These are phyloP conservation scores for Brachyhypopomus gauderio DNA, from an alignment of 2,113 vertebrate genomes.

Conservation along the genomic window DNA sequence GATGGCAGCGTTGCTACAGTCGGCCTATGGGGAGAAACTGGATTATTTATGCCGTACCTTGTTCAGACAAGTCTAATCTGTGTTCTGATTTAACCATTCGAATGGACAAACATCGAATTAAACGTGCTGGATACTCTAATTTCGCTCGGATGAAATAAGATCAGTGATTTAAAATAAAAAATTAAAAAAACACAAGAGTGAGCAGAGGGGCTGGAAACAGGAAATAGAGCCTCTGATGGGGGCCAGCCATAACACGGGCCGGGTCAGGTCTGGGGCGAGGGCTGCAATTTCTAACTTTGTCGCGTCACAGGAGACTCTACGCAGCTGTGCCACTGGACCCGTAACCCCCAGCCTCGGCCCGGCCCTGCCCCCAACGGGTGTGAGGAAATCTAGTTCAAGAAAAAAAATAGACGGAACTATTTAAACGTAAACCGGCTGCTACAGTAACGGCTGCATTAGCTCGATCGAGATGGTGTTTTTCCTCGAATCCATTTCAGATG, in stretches of 20 bases:
- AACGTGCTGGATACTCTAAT: background rate
- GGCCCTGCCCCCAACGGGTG: background rate
- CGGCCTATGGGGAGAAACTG: background rate
- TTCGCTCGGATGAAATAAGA: background rate
- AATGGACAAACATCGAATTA: too few relatives aligned
- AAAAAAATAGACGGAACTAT: conserved; percentile 4
- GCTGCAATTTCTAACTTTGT: background rate
- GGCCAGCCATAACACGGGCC: background rate
- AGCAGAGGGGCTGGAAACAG: background rate
- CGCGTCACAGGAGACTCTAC: conserved; percentile 11
- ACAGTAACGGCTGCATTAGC: background rate
- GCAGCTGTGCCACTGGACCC: background rate
- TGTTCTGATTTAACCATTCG: background rate
- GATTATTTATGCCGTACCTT: background rate
- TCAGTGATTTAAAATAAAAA: background rate
- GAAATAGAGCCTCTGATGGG: background rate
- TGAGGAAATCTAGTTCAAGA: conserved; percentile 14
- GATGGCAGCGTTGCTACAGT: background rate
- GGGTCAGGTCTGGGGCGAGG: background rate
- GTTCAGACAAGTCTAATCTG: background rate
- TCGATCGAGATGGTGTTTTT: background rate
- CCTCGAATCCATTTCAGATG: background rate
- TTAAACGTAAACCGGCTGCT: background rate
- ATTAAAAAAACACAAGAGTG: too few relatives aligned
- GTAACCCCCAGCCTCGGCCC: background rate